Conservation (phyloP, 1,140 invertebrate genomes). For the Pissodes strobi region DNA sequence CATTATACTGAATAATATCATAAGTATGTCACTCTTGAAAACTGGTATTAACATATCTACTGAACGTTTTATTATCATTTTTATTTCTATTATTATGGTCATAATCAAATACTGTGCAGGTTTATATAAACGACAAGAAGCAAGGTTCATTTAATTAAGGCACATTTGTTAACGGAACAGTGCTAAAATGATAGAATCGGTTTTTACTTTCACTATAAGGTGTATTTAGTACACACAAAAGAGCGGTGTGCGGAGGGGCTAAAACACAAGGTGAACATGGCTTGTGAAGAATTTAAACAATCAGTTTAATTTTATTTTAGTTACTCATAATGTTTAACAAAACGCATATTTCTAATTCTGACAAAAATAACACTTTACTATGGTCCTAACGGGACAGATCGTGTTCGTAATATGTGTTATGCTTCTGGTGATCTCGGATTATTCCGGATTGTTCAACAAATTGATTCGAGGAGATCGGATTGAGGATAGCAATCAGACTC, state of each 20-base stretch:
- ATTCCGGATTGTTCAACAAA: constrained; percentile 49
- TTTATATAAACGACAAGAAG: no score
- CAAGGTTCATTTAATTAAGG: constrained; percentile 1
- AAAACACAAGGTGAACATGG: constrained; percentile 38
- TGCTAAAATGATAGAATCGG: constrained; percentile 13
- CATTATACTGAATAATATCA: no score
- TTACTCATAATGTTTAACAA: constrained; percentile 21
- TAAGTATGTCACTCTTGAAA: no score
- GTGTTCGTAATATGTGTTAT: constrained; percentile 50
- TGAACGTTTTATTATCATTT: no score
- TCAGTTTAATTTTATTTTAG: constrained; percentile 34
- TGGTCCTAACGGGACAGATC: constrained; percentile 49
- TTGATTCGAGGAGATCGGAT: constrained; percentile 46
- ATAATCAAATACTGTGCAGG: no score
- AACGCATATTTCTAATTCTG: constrained; percentile 10
- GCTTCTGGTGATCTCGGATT: constrained; percentile 50
- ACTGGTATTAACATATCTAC: no score
- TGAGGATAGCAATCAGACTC: constrained; percentile 32
- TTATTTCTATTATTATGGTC: no score
- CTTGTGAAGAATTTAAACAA: constrained; percentile 27
- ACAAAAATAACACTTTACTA: constrained; percentile 25
- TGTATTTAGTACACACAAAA: constrained; percentile 4
- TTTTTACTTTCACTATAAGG: constrained; percentile 36
- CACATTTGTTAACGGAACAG: neutral
- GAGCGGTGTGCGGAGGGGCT: constrained; percentile 12